Base-by-base conservation (phyloP, 2,888 invertebrate genomes). In the Drosophila mulleri region DNA sequence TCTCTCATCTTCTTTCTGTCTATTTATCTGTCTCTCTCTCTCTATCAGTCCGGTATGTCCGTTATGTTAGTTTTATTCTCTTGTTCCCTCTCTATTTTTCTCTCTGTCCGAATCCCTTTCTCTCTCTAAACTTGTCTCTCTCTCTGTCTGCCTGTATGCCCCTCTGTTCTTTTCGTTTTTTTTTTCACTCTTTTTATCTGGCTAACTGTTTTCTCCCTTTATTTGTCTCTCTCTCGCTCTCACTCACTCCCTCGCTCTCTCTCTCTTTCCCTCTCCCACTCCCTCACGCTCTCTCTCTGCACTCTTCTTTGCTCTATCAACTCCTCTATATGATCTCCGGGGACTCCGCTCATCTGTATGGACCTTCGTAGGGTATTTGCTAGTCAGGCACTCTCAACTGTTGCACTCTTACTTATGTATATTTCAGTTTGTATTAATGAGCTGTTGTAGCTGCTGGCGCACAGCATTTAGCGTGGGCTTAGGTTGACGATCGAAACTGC, bases 361-460 rank as follows among this genome's bases (percentile, higher is more conserved):
- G 3, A 8, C 32, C 18, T 7, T 41, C 4, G 1, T 20, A 18
- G 29, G 29, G 56, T 44, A 57, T 44, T 6, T 20, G 0, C 32
- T 35, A 44, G 57, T 35, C 57, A 9, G 26, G 16, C 44, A 57
- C 20, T 11, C 23, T 2, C 9, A 2, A 32, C n/a, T 56, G 12
- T 8, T 23, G 56, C 56, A 20, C 57, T 44, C n/a, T 57, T 44
- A 44, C 57, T 57, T 64, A 14, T n/a, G n/a, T n/a, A n/a, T 39
- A 64, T 59, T 66, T 69, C 60, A 57, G 66, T 57, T 67, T 65
- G 73, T 80, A 86, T 86, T 83, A 83, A 83, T 83, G 85, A 88
- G 88, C 77, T 66, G 67, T 68, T 45, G 57, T 74, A 50, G 80
- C 16, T 58, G 74, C 32, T 44, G 61, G 39, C 54, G 59, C 52